Percentiles rank a stretch among this genome's conserved stretches.
Evolutionary conservation across 2,113 vertebrate genomes (phyloP).

Genomic region (Barnardius zonarius): DNA sequence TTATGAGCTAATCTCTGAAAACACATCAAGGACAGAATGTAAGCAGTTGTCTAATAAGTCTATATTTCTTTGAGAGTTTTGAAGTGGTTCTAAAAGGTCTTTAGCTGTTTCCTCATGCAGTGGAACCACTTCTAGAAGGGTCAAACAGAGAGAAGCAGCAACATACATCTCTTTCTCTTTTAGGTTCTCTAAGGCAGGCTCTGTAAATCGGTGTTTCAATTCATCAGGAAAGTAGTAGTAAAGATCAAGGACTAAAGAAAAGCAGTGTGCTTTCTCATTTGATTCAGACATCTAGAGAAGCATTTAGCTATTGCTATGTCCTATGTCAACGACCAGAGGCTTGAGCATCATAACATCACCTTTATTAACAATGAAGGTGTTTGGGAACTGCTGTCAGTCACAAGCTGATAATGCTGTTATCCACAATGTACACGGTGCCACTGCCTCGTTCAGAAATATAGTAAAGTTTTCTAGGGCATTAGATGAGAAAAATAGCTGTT

Average conservation of each 20-base stretch:
- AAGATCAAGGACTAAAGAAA: neutral
- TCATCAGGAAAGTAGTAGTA: neutral
- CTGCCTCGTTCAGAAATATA: neutral
- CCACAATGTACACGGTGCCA: accelerated
- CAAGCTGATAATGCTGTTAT: neutral
- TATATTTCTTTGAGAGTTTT: neutral
- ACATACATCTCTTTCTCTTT: neutral
- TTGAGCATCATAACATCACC: neutral
- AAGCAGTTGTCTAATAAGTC: neutral
- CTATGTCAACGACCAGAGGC: accelerated
- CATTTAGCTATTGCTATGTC: neutral
- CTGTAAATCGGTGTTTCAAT: neutral
- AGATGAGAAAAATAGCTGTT: neutral
- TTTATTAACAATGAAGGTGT: neutral
- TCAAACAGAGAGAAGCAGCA: accelerated
- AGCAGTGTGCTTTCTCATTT: neutral
- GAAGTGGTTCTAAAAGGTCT: neutral
- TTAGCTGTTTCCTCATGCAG: neutral
- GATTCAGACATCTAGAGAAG: neutral
- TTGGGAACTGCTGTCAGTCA: neutral
- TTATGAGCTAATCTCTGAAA: neutral
- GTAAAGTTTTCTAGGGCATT: neutral
- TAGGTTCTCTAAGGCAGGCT: neutral
- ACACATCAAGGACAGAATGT: neutral
- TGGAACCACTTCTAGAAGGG: neutral